Conservation (phyloP, 2,113 vertebrate species). For the Polypterus senegalus region DNA sequence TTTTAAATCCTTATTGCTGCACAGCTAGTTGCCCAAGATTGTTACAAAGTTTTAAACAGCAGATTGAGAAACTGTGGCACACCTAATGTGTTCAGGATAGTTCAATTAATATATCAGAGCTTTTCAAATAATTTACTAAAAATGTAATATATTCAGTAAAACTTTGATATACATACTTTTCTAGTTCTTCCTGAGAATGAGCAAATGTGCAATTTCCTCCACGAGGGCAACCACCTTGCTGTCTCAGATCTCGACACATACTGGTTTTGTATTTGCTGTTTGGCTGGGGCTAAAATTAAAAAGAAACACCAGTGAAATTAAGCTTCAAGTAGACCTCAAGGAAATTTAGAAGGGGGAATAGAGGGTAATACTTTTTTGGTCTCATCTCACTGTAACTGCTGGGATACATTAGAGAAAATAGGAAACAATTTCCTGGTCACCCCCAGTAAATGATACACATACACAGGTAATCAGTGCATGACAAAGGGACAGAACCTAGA, state of each 20-base stretch:
- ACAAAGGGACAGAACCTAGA: no score
- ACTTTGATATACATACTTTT: slow-evolving; percentile 65
- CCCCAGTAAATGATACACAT: no score
- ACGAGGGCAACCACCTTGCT: slow-evolving; percentile 84
- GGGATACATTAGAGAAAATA: neutral
- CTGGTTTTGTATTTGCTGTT: slow-evolving; percentile 98
- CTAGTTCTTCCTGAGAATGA: slow-evolving; percentile 92
- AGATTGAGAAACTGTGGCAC: no score
- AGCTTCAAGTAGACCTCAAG: neutral
- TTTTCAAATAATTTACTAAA: slow-evolving; percentile 38
- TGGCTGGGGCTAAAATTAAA: slow-evolving; percentile 65
- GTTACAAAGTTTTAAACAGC: no score
- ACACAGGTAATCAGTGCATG: no score
- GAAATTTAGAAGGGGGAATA: neutral
- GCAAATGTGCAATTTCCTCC: slow-evolving; percentile 92
- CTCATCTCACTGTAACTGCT: no score
- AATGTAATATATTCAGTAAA: slow-evolving; percentile 4
- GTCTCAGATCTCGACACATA: slow-evolving; percentile 89
- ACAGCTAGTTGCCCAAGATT: no score
- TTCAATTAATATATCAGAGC: no score
- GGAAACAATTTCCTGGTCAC: neutral
- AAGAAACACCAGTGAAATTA: slow-evolving; percentile 4
- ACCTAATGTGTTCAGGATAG: no score
- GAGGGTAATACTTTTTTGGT: neutral
- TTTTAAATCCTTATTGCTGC: no score